These are phyloP conservation scores for Mellilla xanthometata DNA, from an alignment of 2,888 invertebrate species.

Conservation along the genomic window DNA sequence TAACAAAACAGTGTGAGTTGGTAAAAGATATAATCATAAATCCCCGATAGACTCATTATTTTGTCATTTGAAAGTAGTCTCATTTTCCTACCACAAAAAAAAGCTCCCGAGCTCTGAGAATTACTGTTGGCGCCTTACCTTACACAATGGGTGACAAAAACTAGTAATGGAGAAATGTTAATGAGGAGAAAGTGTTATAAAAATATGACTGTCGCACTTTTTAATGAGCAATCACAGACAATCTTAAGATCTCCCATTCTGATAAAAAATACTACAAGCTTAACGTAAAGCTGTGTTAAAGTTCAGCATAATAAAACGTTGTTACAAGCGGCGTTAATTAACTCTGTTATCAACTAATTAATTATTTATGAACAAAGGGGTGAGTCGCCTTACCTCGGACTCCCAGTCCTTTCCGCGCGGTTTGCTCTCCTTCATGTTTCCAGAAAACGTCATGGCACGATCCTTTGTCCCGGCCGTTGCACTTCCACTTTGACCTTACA, in stretches of 20 bases:
- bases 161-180: constrained; percentile 22
- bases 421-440: constrained; percentile 75
- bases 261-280: constrained; percentile 49
- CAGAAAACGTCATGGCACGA: constrained; percentile 69
- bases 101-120: constrained; percentile 7
- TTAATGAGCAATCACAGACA: constrained; percentile 44
- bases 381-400: constrained; percentile 63
- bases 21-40: not conserved
- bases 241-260: constrained; percentile 47
- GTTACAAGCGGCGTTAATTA: not conserved
- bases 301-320: not conserved
- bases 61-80: constrained; percentile 3
- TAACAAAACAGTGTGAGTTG: not conserved
- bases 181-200: constrained; percentile 55
- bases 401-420: constrained; percentile 75
- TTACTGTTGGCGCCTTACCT: constrained; percentile 5
- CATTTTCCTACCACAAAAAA: constrained; percentile 4
- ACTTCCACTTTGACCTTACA: constrained; percentile 54
- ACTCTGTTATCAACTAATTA: not conserved
- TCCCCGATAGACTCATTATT: not conserved
- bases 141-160: constrained; percentile 28
- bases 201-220: constrained; percentile 50
- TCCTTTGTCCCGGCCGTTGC: constrained; percentile 58
- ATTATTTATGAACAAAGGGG: constrained; percentile 3
- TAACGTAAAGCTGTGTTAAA: no score